Base-by-base conservation (phyloP, 2,797 vertebrate species). In the Lutra lutra region DNA sequence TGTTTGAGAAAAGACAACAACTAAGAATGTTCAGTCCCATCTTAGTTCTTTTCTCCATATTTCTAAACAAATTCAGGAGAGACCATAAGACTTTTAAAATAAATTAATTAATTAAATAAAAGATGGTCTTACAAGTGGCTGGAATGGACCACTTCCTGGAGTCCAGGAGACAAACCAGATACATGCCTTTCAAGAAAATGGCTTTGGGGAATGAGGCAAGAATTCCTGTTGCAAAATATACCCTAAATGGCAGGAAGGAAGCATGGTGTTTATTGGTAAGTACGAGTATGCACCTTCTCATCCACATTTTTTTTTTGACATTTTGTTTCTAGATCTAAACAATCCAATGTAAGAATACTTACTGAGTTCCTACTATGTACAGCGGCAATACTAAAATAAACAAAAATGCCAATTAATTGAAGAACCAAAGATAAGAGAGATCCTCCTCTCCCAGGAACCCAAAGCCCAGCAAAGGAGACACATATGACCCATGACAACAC, bases 211-310 rank as follows among this genome's bases (percentile, higher is more conserved):
- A 9, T 21, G 82, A 56, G 40, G 72, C 40, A 66, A 51, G 64
- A 88, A 94, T 95, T 86, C 62, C 51, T 77, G 5, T 60, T 94
- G 92, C 92, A 96, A 96, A 96, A 92, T 73, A 66, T 25, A 35
- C 51, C 43, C 58, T 89, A 51, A 91, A 79, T 11, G 62, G 75
- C n/a, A 51, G 32, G 64, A 25, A 83, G 46, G 32, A 79, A 80
- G 62, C 23, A 87, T 43, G 20, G 6, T 62, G 7, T 46, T 91
- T 84, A 80, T 35, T 51, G 62, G 51, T 86, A 79, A 77, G n/a
- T 18, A 43, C 2, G 10, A 92, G 80, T 54, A 29, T 54, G 12
- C 3, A 70, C 64, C 68, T 93, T 95, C 68, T 83, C 23, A 29
- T 54, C 56, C 58, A 40, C 29, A 46, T 38, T 66, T 86, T 86